Base-by-base conservation (phyloP, 2,113 vertebrate genomes). In the Psophia crepitans region DNA sequence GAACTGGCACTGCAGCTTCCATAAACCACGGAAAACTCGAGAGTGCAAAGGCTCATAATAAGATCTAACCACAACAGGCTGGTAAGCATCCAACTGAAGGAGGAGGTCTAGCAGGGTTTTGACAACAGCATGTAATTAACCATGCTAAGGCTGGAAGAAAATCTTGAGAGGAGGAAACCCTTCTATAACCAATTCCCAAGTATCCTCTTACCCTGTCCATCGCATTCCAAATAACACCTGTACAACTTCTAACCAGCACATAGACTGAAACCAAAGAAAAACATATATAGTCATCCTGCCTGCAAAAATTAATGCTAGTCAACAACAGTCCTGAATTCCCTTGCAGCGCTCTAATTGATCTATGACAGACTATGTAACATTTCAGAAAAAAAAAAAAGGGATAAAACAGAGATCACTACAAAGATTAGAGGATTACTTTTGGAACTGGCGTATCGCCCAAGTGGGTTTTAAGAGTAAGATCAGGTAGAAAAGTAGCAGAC, bases 21-120 rank as follows among this genome's bases (percentile, higher is more conserved):
- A 85, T 57, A 91, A 96, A 93, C 95, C 96, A 96, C 66, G 3
- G 81, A 82, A 57, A 95, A 82, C 70, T 82, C 41, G 0, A 51
- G 64, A 96, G 93, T 94, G 90, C 81, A 94, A 96, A 91, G 78
- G 61, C 90, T 96, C n/a, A 83, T 70, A 94, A 80, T 63, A 46
- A 96, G 63, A 93, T 89, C 84, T 91, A 96, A 97, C 94, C 96
- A 94, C 96, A 93, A 66, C 63, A 77, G 82, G 74, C 91, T 96
- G 96, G 91, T 78, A 87, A 76, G 81, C 77, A 60, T 96, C 94
- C 94, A 96, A 39, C 65, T 89, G 61, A 96, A 89, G 70, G 41
- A 92, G 83, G 64, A 96, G 84, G 48, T 91, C 89, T 85, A 96
- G 81, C 73, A 91, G 41, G 43, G 61, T 6, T 95, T 64, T 76